Evolutionary conservation across 37 sponge, comb jelly and placozoan genomes (phyloP).

Genomic region (Haliclona indistincta): DNA sequence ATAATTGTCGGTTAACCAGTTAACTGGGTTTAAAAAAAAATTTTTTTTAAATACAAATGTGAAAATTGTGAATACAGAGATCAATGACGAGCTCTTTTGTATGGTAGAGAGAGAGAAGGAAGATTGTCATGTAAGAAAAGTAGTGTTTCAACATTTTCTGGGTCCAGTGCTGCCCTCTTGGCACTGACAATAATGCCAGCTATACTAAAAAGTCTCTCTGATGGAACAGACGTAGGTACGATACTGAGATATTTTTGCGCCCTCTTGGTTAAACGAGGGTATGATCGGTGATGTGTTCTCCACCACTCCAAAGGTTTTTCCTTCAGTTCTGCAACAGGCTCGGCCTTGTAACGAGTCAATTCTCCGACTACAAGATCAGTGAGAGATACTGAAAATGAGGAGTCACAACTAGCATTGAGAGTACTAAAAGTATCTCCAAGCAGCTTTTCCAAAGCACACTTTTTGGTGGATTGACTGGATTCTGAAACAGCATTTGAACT

Average conservation of each 20-base stretch:
- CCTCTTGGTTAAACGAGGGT: slow-evolving; percentile 2
- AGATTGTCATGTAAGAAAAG: slow-evolving; percentile 24
- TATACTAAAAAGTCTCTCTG: slow-evolving; percentile 22
- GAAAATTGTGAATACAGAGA: too few relatives aligned
- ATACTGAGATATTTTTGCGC: slow-evolving; percentile 15
- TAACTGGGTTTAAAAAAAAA: too few relatives aligned
- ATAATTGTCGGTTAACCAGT: too few relatives aligned
- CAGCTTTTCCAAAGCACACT: neutral
- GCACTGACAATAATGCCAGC: slow-evolving; percentile 7
- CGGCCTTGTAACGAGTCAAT: slow-evolving; percentile 4
- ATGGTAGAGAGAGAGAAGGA: neutral
- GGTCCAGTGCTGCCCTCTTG: slow-evolving; percentile 19
- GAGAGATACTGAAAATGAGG: neutral
- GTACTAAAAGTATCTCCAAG: neutral
- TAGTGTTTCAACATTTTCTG: slow-evolving; percentile 24
- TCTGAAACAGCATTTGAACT: too few relatives aligned
- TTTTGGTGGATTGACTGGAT: too few relatives aligned
- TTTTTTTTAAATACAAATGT: too few relatives aligned
- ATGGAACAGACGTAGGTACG: slow-evolving; percentile 32
- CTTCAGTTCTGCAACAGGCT: neutral
- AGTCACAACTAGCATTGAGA: neutral
- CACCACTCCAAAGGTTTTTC: slow-evolving; percentile 17
- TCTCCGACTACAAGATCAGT: neutral
- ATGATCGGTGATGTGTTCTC: neutral
- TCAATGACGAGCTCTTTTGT: too few relatives aligned